Evolutionary conservation across 2,113 vertebrate species (phyloP).

Genomic region (Scomber colias): DNA sequence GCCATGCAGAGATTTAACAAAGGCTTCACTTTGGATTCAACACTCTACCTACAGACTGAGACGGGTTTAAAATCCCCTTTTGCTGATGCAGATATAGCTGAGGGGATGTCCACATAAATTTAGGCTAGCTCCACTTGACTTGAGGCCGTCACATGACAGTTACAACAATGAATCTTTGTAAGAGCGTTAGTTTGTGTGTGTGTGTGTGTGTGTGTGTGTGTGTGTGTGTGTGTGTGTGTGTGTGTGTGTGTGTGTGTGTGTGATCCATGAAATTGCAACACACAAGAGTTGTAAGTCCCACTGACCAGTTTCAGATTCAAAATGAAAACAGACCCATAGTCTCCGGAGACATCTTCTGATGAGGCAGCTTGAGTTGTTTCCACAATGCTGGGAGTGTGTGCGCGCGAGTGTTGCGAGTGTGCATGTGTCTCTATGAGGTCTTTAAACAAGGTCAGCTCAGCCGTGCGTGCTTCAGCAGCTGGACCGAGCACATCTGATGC

Average conservation of each 20-base stretch:
- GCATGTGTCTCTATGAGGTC: not conserved
- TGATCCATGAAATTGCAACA: slow-evolving; percentile 40
- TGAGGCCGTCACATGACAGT: slow-evolving; percentile 55
- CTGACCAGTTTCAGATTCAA: slow-evolving; percentile 64
- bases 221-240: too few relatives aligned
- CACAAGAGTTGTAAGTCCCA: slow-evolving; percentile 19
- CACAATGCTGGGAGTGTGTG: slow-evolving; percentile 13
- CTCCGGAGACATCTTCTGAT: slow-evolving; percentile 38
- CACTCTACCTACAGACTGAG: slow-evolving; percentile 1
- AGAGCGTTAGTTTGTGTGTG: slow-evolving; percentile 5
- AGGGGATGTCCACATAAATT: slow-evolving; percentile 56
- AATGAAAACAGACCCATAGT: slow-evolving; percentile 61
- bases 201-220: not conserved
- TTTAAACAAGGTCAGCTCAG: slow-evolving; percentile 65
- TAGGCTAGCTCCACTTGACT: slow-evolving; percentile 36
- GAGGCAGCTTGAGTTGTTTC: slow-evolving; percentile 24
- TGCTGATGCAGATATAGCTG: slow-evolving; percentile 25
- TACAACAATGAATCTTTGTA: slow-evolving; percentile 58
- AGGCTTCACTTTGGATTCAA: slow-evolving; percentile 30
- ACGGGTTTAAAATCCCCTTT: slow-evolving; percentile 46
- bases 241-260: not conserved
- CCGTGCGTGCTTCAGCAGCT: slow-evolving; percentile 73
- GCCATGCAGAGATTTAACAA: slow-evolving; percentile 11
- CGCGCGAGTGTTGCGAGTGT: slow-evolving; percentile 14
- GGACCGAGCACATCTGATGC: slow-evolving; percentile 81